Evolutionary conservation across 2,888 invertebrate species (phyloP).

Genomic region (Gandaritis pyraliata): DNA sequence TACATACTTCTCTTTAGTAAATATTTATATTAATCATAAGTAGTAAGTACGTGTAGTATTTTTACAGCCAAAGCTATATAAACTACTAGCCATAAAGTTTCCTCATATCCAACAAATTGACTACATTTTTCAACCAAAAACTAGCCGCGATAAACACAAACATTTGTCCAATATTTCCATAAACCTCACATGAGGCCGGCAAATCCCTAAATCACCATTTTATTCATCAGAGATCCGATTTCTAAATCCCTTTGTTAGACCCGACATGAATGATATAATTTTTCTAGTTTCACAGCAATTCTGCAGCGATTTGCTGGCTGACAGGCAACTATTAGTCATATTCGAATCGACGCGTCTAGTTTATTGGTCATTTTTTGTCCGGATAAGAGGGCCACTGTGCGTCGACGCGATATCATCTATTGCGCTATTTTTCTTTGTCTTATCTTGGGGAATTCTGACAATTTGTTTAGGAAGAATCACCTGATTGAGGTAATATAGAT

Average conservation of each 20-base stretch:
- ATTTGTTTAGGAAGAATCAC: neutral
- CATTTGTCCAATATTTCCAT: conserved; percentile 56
- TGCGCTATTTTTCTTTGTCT: conserved; percentile 41
- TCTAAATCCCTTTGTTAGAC: conserved; percentile 53
- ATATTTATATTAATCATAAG: too few relatives aligned
- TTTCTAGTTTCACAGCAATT: conserved; percentile 76
- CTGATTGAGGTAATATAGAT: too few relatives aligned
- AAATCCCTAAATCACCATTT: conserved; percentile 64
- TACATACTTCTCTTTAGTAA: too few relatives aligned
- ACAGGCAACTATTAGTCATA: conserved; percentile 76
- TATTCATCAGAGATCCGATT: conserved; percentile 73
- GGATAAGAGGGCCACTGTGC: conserved; percentile 62
- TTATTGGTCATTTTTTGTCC: conserved; percentile 78
- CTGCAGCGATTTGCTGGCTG: conserved; percentile 78
- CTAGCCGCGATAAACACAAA: conserved; percentile 50
- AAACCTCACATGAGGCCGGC: conserved; percentile 58
- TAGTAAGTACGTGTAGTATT: neutral
- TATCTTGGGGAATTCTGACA: conserved; percentile 18
- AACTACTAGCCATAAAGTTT: neutral
- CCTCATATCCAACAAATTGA: conserved; percentile 12
- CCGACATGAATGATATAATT: conserved; percentile 78
- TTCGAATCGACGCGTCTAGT: conserved; percentile 70
- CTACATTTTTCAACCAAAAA: conserved; percentile 23
- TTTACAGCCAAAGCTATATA: neutral
- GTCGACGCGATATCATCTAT: conserved; percentile 57